Conservation (phyloP, 2,113 vertebrate genomes). For the Strix aluco region DNA sequence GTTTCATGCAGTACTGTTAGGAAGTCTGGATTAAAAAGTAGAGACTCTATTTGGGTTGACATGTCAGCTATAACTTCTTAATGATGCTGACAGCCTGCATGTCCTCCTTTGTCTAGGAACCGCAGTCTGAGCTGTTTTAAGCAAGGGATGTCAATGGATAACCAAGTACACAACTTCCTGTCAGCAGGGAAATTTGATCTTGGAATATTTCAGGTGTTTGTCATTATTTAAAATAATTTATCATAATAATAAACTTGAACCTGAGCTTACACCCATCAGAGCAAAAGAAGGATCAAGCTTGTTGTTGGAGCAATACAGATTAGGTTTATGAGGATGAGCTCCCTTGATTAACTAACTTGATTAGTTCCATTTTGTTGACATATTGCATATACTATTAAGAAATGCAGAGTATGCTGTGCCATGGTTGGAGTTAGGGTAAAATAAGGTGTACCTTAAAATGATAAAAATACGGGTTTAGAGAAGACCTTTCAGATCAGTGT, state of each 20-base stretch:
- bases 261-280: neutral
- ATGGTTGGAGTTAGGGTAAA: neutral
- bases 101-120: neutral
- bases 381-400: neutral
- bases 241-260: neutral
- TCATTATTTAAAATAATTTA: constrained; percentile 4
- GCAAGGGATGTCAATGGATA: neutral
- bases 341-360: neutral
- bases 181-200: neutral
- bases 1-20: neutral
- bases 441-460: neutral
- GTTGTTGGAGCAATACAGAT: neutral
- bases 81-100: neutral
- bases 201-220: constrained; percentile 35
- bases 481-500: neutral
- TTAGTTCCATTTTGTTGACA: neutral
- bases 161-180: neutral
- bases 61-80: constrained; percentile 37
- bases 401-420: neutral
- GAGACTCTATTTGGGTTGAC: constrained; percentile 9
- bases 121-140: neutral
- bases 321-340: neutral
- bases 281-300: neutral
- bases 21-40: constrained; percentile 31
- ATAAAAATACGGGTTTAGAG: neutral